phyloP scores from a whole-genome alignment of 2,797 vertebrate genomes.

The Spatula versicolor region DNA sequence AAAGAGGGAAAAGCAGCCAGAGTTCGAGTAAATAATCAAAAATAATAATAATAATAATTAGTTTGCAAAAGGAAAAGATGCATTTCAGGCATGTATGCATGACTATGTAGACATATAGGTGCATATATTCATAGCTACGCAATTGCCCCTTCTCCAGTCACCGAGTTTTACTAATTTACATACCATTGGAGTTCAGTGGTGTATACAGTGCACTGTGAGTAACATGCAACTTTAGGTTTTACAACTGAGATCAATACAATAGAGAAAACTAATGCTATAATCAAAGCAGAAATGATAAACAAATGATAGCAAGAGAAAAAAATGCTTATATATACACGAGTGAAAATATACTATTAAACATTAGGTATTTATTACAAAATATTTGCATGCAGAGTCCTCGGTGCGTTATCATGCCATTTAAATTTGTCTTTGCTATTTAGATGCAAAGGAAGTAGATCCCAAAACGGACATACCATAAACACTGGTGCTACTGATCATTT shows the following conservation, averaged over 20 bases:
- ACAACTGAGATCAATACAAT: conserved; percentile 67
- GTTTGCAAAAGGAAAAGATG: conserved; percentile 37
- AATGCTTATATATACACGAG: conserved; percentile 57
- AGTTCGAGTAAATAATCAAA: conserved; percentile 43
- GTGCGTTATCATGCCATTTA: conserved; percentile 77
- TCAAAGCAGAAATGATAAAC: conserved; percentile 74
- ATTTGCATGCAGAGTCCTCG: conserved; percentile 72
- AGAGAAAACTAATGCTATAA: conserved; percentile 65
- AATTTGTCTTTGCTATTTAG: conserved; percentile 83
- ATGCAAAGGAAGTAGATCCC: conserved; percentile 84
- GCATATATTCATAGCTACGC: conserved; percentile 58
- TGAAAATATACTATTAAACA: conserved; percentile 68
- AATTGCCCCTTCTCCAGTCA: conserved; percentile 63
- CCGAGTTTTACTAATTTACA: conserved; percentile 83
- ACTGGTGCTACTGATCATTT: conserved; percentile 99
- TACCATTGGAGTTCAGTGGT: conserved; percentile 77
- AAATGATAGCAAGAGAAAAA: conserved; percentile 74
- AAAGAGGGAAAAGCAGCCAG: conserved; percentile 39
- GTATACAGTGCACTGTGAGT: conserved; percentile 70
- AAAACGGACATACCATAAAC: conserved; percentile 98
- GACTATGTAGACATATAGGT: neutral
- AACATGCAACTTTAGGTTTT: conserved; percentile 80
- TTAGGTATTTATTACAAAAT: conserved; percentile 62
- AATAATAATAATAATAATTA: conserved; percentile 22
- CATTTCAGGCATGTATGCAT: conserved; percentile 29